Evolutionary conservation across 2,888 invertebrate species (phyloP), one percentile per base, ranked within the genome.

Genomic region (Parnassius orleans): DNA sequence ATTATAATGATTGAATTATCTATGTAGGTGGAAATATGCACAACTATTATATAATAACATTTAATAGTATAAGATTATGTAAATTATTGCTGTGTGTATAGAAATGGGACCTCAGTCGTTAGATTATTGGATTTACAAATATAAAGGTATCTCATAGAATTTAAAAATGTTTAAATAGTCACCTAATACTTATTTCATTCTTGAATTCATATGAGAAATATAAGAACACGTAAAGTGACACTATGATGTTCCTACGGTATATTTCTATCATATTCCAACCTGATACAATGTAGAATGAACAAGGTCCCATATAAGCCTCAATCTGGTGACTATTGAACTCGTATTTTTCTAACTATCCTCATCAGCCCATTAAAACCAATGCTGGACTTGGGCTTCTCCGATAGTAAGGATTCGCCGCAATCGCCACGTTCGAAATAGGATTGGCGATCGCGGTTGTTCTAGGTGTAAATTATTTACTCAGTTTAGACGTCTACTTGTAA

Each of bases 401-500:
- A 33, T 33, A 33, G 33, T 33, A 33, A 33, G 33, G 0, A 33
- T 33, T 33, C 7, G 24, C 24, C 33, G 33, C 33, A 33, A 33
- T 33, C 33, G 33, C 33, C 33, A 33, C 33, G 7, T 33, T 0
- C 7, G 7, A 33, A 33, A 33, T 7, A 33, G 33, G 33, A 33
- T 33, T 33, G 33, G 33, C 7, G 33, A 33, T 33, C 33, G 33
- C 33, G 33, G 7, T 33, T 59, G 33, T 33, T 41, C 7, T 60
- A 54, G 42, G 43, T 54, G 48, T 60, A 54, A 54, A 59, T 52
- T 58, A 58, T 53, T 52, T 59, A 53, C 58, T 52, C 58, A 53
- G 11, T 33, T 44, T 33, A 48, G 46, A 59, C 19, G 47, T 53
- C 46, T 41, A 53, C 52, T 53, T 46, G 44, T 53, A 33, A 33